A percentile compares a stretch with the other conserved stretches of the same genome.
Evolutionary conservation across 2,888 invertebrate genomes (phyloP).

Genomic region (Ornithoptera priamus): DNA sequence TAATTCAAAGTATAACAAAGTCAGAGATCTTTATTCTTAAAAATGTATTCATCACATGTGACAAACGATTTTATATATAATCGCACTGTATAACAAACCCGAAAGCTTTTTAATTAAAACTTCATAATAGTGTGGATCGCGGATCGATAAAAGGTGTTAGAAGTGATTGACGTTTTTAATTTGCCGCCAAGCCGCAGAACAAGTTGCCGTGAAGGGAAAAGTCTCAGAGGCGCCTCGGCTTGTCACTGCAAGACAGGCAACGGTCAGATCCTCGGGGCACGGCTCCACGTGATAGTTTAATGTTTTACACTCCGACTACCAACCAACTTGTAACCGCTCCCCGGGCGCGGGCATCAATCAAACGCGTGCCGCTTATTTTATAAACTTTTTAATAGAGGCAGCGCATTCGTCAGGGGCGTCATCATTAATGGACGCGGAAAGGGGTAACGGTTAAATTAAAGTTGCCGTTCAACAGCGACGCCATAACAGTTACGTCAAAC

Average conservation of each 20-base stretch:
- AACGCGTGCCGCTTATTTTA: slow-evolving; percentile 16
- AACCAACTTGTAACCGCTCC: slow-evolving; percentile 21
- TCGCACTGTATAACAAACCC: background rate
- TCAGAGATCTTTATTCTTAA: background rate
- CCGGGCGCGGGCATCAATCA: slow-evolving; percentile 18
- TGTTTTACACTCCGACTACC: slow-evolving; percentile 29
- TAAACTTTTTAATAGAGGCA: slow-evolving; percentile 22
- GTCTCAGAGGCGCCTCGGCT: slow-evolving; percentile 43
- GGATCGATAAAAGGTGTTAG: slow-evolving; percentile 66
- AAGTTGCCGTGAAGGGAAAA: slow-evolving; percentile 36
- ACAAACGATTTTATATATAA: background rate
- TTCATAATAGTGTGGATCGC: slow-evolving; percentile 63
- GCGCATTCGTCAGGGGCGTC: slow-evolving; percentile 40
- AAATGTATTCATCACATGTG: slow-evolving; percentile 4
- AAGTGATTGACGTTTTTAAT: slow-evolving; percentile 75
- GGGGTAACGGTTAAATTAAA: slow-evolving; percentile 48
- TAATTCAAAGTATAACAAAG: too few species aligned
- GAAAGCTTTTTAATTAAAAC: slow-evolving; percentile 64
- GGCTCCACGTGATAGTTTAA: slow-evolving; percentile 31
- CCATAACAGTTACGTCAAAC: slow-evolving; percentile 47
- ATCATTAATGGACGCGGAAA: slow-evolving; percentile 50
- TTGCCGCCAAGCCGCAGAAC: slow-evolving; percentile 40
- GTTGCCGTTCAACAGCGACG: slow-evolving; percentile 37
- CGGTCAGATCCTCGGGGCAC: slow-evolving; percentile 43
- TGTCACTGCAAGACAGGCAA: slow-evolving; percentile 46